A percentile compares a stretch with the other conserved stretches of the same genome.
Evolutionary conservation across 1,140 invertebrate species (phyloP).

Genomic region (Saccostrea echinata): DNA sequence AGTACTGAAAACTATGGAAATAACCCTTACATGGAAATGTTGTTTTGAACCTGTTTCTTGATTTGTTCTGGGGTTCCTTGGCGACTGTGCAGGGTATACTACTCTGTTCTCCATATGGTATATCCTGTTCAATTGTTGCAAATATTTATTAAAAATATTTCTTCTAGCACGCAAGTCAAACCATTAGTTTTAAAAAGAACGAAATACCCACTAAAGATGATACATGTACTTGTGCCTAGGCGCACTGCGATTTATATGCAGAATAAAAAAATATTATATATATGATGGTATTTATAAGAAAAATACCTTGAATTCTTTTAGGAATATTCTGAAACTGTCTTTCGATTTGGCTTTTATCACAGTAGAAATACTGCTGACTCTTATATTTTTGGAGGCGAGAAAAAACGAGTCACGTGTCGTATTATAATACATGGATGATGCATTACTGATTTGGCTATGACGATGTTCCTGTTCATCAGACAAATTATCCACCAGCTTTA

Average conservation of each 20-base stretch:
- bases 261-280: too few relatives aligned
- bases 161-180: too few relatives aligned
- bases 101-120: slow-evolving; percentile 10
- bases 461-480: neutral
- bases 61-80: neutral
- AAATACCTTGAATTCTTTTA: neutral
- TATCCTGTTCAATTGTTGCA: neutral
- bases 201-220: too few relatives aligned
- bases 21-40: slow-evolving; percentile 4
- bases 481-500: neutral
- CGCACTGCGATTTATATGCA: too few relatives aligned
- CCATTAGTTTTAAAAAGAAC: too few relatives aligned
- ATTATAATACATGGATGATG: neutral
- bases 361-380: neutral
- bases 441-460: neutral
- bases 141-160: too few relatives aligned
- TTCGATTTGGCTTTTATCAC: neutral
- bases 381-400: neutral
- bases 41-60: slow-evolving; percentile 26
- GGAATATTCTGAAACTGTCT: slow-evolving; percentile 13
- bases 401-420: neutral
- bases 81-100: neutral
- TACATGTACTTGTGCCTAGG: too few relatives aligned
- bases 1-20: neutral
- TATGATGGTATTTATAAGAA: neutral